Evolutionary conservation across 2,797 vertebrate species (phyloP).

Genomic region (Parotocinclus haroldoi): DNA sequence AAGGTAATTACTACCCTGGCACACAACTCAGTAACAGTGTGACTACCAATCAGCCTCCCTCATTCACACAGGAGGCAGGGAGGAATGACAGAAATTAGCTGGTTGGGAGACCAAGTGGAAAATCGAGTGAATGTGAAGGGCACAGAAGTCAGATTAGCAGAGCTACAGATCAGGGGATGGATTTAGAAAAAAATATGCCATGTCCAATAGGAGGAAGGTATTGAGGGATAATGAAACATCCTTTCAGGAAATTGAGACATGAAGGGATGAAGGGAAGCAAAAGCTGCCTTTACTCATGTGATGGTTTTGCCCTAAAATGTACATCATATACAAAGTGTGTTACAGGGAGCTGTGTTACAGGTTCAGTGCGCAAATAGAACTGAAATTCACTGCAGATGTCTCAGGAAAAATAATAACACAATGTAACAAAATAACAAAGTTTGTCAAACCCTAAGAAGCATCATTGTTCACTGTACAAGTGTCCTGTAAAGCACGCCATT

Average conservation of each 20-base stretch:
- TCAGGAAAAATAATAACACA: no score
- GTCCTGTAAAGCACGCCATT: no score
- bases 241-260: constrained; percentile 18
- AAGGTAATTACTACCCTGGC: constrained; percentile 53
- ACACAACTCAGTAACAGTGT: constrained; percentile 30
- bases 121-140: not conserved
- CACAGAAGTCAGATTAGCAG: constrained; percentile 12
- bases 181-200: constrained; percentile 17
- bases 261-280: constrained; percentile 12
- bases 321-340: constrained; percentile 14
- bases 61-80: constrained; percentile 22
- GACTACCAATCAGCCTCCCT: constrained; percentile 52
- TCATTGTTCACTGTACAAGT: no score
- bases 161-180: constrained; percentile 7
- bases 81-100: constrained; percentile 15
- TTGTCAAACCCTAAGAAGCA: no score
- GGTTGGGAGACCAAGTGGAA: constrained; percentile 8
- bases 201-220: not conserved
- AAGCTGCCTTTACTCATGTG: no score
- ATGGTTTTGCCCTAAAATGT: not conserved
- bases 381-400: constrained; percentile 8
- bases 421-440: no score
- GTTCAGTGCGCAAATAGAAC: constrained; percentile 2
- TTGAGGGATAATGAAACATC: constrained; percentile 23
- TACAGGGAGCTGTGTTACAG: constrained; percentile 21